Evolutionary conservation across 2,888 invertebrate genomes (phyloP).

Genomic region (Lissonota sp.): DNA sequence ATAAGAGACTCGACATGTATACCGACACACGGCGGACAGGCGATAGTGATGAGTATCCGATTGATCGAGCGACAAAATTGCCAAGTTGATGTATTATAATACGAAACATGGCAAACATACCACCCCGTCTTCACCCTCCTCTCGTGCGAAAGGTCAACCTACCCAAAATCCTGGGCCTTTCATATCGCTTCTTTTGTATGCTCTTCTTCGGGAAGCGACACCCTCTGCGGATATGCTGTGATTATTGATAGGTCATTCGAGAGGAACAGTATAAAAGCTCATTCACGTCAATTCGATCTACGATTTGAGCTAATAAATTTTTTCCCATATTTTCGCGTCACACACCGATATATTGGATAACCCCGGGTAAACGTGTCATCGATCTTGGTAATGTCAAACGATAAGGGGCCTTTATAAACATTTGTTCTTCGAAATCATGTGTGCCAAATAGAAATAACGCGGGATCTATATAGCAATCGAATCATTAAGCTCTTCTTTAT

Average conservation of each 20-base stretch:
- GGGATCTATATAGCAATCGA: constrained; percentile 15
- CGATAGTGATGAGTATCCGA: constrained; percentile 9
- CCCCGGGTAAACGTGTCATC: too few relatives aligned
- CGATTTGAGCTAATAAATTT: neutral
- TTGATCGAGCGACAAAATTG: constrained; percentile 20
- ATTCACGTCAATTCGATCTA: neutral
- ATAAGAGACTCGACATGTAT: too few relatives aligned
- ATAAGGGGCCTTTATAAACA: too few relatives aligned
- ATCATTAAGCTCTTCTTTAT: constrained; percentile 15
- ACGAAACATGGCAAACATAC: neutral
- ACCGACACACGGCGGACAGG: neutral
- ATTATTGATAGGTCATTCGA: neutral
- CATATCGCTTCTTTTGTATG: neutral
- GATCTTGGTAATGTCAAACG: too few relatives aligned
- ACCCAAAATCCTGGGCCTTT: neutral
- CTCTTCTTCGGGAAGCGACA: too few relatives aligned
- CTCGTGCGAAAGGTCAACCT: neutral
- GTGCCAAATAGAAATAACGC: constrained; percentile 6
- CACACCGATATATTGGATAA: too few relatives aligned
- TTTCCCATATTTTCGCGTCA: neutral
- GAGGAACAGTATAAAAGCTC: neutral
- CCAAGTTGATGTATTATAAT: constrained; percentile 2
- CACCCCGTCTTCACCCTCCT: neutral
- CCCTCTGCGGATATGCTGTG: neutral
- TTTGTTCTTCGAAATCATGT: neutral